A percentile compares a stretch with the other conserved stretches of the same genome.
Conservation (phyloP, 37 sponge, comb jelly and placozoan species). For the Spongilla lacustris region DNA sequence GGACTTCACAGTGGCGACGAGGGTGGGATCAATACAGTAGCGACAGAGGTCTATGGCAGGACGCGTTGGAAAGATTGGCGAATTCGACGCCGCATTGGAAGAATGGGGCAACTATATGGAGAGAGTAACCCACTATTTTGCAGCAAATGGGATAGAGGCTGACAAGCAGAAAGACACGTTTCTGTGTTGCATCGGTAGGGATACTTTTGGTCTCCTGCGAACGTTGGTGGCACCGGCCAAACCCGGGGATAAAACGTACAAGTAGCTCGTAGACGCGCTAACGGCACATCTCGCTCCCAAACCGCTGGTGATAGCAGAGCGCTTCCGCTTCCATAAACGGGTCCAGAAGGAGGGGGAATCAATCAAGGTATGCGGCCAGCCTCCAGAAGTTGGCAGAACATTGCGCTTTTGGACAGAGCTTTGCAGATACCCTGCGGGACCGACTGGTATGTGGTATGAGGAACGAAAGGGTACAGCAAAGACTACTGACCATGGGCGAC, state of each 20-base stretch:
- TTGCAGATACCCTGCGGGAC: conserved; percentile 25
- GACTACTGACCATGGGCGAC: neutral
- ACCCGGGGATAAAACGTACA: neutral
- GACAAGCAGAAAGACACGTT: neutral
- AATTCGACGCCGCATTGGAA: neutral
- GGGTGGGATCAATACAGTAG: no score
- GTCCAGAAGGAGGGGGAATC: conserved; percentile 7
- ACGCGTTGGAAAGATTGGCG: no score
- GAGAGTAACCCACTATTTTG: neutral
- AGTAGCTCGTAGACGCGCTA: neutral
- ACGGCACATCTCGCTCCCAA: neutral
- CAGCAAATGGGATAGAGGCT: conserved; percentile 1
- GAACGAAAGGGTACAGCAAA: neutral
- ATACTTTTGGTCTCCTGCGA: neutral
- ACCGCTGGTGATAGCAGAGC: conserved; percentile 6
- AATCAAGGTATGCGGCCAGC: neutral
- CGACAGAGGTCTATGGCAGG: no score
- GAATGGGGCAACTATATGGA: neutral
- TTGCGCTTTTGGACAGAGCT: conserved; percentile 1
- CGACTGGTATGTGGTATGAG: conserved; percentile 17
- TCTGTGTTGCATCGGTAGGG: neutral
- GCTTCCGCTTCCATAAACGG: conserved; percentile 9
- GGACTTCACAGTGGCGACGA: no score
- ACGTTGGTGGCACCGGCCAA: conserved; percentile 15
- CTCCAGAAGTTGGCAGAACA: conserved; percentile 19